Base-by-base conservation (phyloP, 2,888 invertebrate species). In the Drosophila macrospina region DNA sequence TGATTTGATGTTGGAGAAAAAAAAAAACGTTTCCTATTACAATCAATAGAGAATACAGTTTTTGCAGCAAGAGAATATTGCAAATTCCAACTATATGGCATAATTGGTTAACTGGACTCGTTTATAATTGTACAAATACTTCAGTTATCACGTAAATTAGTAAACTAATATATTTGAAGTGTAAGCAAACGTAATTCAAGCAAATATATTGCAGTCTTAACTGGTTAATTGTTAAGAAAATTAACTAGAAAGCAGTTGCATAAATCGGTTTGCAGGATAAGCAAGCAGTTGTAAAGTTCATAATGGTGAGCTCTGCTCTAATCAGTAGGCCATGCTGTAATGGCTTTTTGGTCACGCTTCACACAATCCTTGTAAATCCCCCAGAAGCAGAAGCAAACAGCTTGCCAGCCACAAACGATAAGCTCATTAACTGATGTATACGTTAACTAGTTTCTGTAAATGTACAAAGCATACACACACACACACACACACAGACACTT, bases 391-490 rank as follows among this genome's bases (percentile, higher is more conserved):
- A 32, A 44, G 44, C 13, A 28, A 24, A 13, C 20, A 16, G 11
- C 20, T 42, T 24, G 24, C 15, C 4, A 48, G 26, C 26, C 41
- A 20, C 30, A 63, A 69, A 28, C 30, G 15, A 54, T 16, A 63
- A 71, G 42, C 52, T 52, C 26, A 72, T 72, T 72, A 65, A 45
- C 32, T 36, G 48, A 26, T 20, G 32, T 50, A 41, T 36, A 57
- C 28, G 37, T 26, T 42, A 63, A 56, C 39, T 68, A 30, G 37
- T 3, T 41, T 37, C 45, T 3, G 16, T n/a, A 20, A 69, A 48
- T 51, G 30, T 34, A 30, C 16, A 24, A n/a, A 28, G 26, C 10
- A 4, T 30, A 15, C 34, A 36, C 24, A 13, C 39, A 47, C 36
- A 15, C 37, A 36, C n/a, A 11, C 47, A 42, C 28, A 20, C 20